Evolutionary conservation across 2,888 invertebrate genomes (phyloP).

Genomic region (Apamea sordens): DNA sequence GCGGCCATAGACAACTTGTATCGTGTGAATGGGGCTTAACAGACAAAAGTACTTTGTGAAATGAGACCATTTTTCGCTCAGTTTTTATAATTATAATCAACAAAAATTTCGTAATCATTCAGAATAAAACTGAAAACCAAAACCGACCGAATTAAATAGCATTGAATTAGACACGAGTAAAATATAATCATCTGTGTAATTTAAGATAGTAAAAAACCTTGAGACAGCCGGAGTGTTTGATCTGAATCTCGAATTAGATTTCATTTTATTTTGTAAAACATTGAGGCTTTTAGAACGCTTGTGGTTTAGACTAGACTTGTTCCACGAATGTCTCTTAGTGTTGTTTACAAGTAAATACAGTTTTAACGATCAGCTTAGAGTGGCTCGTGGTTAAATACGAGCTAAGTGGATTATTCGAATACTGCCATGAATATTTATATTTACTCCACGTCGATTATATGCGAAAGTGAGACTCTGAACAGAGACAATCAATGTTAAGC

Average conservation of each 20-base stretch:
- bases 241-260: slow-evolving; percentile 11
- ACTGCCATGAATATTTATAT: slow-evolving; percentile 5
- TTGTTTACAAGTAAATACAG: slow-evolving; percentile 21
- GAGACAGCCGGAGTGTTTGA: slow-evolving; percentile 16
- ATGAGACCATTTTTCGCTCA: neutral
- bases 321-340: slow-evolving; percentile 21
- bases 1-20: no score
- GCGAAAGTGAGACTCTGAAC: neutral
- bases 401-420: slow-evolving; percentile 5
- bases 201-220: slow-evolving; percentile 1
- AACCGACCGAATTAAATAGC: neutral
- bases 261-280: slow-evolving; percentile 17
- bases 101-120: neutral
- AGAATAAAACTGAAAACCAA: neutral
- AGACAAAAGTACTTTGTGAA: neutral
- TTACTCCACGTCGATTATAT: neutral
- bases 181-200: neutral
- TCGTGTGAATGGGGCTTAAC: no score
- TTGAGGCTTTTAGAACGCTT: neutral
- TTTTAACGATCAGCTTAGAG: slow-evolving; percentile 25
- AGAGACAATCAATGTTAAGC: neutral
- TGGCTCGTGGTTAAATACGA: slow-evolving; percentile 5
- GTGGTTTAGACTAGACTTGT: slow-evolving; percentile 13
- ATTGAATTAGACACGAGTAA: neutral
- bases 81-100: neutral